These are phyloP conservation scores for Nettapus auritus DNA, from an alignment of 2,113 vertebrate species.

Conservation along the genomic window DNA sequence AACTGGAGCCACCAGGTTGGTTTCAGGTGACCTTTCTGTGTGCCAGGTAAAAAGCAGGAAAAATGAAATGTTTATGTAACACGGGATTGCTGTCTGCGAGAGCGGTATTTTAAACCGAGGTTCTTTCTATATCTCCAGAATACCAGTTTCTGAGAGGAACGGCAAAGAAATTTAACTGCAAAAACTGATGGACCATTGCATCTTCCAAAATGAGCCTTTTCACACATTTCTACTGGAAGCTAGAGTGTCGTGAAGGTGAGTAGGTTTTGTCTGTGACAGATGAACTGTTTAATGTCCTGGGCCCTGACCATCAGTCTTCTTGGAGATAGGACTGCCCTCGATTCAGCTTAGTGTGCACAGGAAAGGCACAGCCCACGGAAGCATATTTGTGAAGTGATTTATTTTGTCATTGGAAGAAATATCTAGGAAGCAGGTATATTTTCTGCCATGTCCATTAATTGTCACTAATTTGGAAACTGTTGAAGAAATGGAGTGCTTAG, in stretches of 20 bases:
- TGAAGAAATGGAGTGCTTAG: neutral
- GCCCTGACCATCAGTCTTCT: neutral
- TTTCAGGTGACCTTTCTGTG: neutral
- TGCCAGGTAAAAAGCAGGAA: neutral
- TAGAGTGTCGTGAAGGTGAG: constrained; percentile 56
- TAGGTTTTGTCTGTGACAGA: neutral
- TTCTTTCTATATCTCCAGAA: constrained; percentile 38
- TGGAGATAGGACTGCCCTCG: neutral
- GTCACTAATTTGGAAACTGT: neutral
- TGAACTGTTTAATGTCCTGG: neutral
- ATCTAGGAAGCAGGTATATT: neutral
- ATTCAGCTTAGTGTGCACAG: neutral
- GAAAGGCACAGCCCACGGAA: neutral
- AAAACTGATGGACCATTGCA: constrained; percentile 55
- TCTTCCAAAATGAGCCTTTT: constrained; percentile 40
- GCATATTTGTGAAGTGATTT: neutral
- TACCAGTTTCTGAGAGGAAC: neutral
- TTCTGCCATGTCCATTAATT: neutral
- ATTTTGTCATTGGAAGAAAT: neutral
- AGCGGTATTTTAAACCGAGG: neutral
- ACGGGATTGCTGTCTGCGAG: neutral
- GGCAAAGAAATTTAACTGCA: neutral
- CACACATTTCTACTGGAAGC: neutral
- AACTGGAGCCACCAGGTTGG: neutral
- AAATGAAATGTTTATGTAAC: neutral